Evolutionary conservation across 2,113 vertebrate species (phyloP), one percentile per base, ranked within the genome.

Genomic region (Passer montanus): DNA sequence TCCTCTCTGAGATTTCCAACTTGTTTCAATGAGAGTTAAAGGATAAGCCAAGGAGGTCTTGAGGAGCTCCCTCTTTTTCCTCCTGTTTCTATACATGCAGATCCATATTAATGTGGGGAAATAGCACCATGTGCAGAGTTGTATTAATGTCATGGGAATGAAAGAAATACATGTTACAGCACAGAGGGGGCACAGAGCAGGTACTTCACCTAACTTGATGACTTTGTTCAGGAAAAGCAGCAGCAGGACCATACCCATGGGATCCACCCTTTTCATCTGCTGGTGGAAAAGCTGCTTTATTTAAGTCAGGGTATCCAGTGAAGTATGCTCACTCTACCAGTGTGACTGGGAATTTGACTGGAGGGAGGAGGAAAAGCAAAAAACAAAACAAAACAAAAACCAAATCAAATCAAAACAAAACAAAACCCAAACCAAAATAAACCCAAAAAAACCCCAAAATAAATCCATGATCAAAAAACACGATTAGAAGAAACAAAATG

Each of bases 41-140:
- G 56, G 59, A 60, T 17, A 60, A 73, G 27, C 47, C 47, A 63
- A 35, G 46, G 46, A 84, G 19, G 23, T 70, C 46, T 81, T 89
- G 55, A 67, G 93, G 47, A 70, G 47, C 43, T 84, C 9, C 10
- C 50, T 84, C 56, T 84, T 74, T 77, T 20, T 10, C 50, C 59
- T 89, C n/a, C 64, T 35, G 0, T 84, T 77, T 90, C 19, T 59
- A 41, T 24, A 22, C 0, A 1, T 24, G 14, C 1, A 2, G 26
- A 78, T 28, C 24, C 53, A 10, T 23, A 6, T 22, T 56, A 64
- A 46, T 58, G 0, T 6, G 21, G 76, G 58, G 63, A 76, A 85
- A 68, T 15, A 83, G 21, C 44, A 60, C 44, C 37, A 47, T 0
- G 0, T 52, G 47, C 44, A 85, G 44, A 60, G 31, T 6, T 90